Evolutionary conservation across 2,113 vertebrate species (phyloP), one percentile per base, ranked within the genome.

Genomic region (Zosterops pallidus): DNA sequence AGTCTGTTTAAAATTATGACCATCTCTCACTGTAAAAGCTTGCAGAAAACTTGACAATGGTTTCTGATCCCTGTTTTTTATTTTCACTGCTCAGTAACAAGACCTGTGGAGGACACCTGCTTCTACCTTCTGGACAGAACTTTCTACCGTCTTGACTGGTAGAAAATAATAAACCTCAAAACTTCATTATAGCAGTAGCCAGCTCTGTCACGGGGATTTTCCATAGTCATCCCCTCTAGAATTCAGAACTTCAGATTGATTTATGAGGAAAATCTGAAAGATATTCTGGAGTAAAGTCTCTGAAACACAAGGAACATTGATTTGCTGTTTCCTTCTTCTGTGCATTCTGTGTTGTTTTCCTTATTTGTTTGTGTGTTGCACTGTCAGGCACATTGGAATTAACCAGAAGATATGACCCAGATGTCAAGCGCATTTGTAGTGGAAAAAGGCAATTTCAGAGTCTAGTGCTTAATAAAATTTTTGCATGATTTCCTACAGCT

Each of bases 401-500:
- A 95, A 95, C 57, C 59, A 81, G 71, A 82, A 96, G 92, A 95
- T 89, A 94, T 78, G 93, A 94, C 91, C 90, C 92, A 97, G 93
- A 97, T 94, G 96, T 86, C 88, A 94, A 94, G 67, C 17, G 33
- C 94, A 95, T 92, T 92, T 93, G 86, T 87, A 97, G 87, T 96
- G 87, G 94, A 86, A 97, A 97, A 89, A 96, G 59, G 82, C 94
- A 94, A 92, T 97, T 97, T 90, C 92, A 94, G 91, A 94, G 91
- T 92, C 89, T 94, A 94, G 65, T 74, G 89, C 85, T 96, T 95
- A 96, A 94, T 94, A 94, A 92, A 97, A 89, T 83, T 86, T 96
- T 94, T 95, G 92, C 91, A 90, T 96, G 87, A 96, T 92, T 96
- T 88, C 82, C 67, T 96, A 94, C 94, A 97, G 96, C 96, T 96